Base-by-base conservation (phyloP, 2,888 invertebrate genomes). In the Caenorhabditis virilis region DNA sequence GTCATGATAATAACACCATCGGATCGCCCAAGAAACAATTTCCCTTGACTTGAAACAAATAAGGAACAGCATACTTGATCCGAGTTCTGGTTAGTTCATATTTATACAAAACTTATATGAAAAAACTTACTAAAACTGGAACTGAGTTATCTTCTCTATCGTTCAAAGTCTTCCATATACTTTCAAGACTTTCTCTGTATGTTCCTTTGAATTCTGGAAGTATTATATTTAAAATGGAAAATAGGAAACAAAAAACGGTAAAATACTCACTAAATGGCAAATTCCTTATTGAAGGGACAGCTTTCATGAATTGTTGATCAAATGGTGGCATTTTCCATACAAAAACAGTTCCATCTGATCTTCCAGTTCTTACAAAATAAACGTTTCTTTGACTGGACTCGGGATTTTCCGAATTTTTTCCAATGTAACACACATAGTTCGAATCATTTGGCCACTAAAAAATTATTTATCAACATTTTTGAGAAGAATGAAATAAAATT, bases 1-100 rank as follows among this genome's bases (percentile, higher is more conserved):
- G 94, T 91, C 64, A 97, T 93, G 22, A 97, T 90, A 66, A 98
- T 95, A 53, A 91, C 90, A 2, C 98, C 98, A 83, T 98, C 94
- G 82, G 93, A 92, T 11, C 95, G 88, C 0, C 97, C 97, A 66
- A 95, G 91, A 13, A 95, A 94, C 57, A 98, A 86, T 7, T 93
- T 89, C 78, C 95, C 94, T 80, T 95, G 94, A 49, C 91, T 90
- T 0, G 95, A 90, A 50, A 97, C 87, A 85, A 94, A 98, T 78
- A 97, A 93, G 60, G 94, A 94, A 16, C 75, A 71, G 13, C 70
- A 72, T 9, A 74, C 72, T 9, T 48, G 49, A 13, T 51, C 56
- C 1, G 63, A 59, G 22, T 73, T 68, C 67, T 63, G 45, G n/a
- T n/a, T n/a, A n/a, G n/a, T n/a, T n/a, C n/a, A 30, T 30, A 30